Percentiles rank a stretch among this genome's conserved stretches.
Evolutionary conservation across 2,888 invertebrate genomes (phyloP).

Genomic region (Litoditis marina): DNA sequence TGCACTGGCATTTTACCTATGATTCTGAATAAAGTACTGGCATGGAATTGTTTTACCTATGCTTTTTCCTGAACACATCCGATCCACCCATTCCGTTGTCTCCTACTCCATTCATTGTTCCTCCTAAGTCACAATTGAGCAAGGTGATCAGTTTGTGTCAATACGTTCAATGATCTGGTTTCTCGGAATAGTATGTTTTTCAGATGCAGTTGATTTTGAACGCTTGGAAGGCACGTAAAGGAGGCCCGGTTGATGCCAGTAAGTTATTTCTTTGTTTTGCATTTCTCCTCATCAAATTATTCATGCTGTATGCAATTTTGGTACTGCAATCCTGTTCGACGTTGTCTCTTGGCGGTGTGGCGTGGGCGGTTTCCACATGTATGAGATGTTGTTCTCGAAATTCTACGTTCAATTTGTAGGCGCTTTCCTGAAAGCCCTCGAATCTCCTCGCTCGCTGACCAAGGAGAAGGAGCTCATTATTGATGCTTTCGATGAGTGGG

Average conservation of each 20-base stretch:
- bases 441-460: conserved; percentile 21
- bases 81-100: neutral
- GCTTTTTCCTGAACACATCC: neutral
- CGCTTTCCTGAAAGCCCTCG: conserved; percentile 44
- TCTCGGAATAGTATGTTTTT: too few species aligned
- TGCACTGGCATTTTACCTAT: too few species aligned
- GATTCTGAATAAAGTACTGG: too few species aligned
- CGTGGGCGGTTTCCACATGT: too few species aligned
- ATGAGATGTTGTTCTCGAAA: too few species aligned
- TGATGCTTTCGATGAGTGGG: conserved; percentile 52
- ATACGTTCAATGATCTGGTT: too few species aligned
- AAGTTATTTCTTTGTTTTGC: conserved; percentile 19
- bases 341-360: too few species aligned
- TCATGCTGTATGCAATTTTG: neutral
- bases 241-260: conserved; percentile 27
- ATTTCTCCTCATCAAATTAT: neutral
- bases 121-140: neutral
- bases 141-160: too few species aligned
- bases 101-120: neutral
- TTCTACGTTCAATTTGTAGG: conserved; percentile 23
- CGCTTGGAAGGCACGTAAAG: conserved; percentile 24
- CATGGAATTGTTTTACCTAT: too few species aligned
- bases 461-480: conserved; percentile 47
- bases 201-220: conserved; percentile 36
- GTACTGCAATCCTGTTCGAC: neutral